Conservation (phyloP, 1,140 invertebrate genomes). For the Eriosoma lanigerum region DNA sequence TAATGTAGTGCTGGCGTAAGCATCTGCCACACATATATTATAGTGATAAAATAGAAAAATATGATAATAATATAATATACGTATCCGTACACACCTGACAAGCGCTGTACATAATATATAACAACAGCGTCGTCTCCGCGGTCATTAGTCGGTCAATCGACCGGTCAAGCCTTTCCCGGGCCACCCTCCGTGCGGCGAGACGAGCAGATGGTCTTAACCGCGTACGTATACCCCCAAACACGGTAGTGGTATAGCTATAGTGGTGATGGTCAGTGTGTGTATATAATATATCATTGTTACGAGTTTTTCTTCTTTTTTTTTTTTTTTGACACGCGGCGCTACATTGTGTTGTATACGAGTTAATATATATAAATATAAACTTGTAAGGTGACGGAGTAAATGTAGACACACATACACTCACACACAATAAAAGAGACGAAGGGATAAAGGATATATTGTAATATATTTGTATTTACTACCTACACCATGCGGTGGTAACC, state of each 20-base stretch:
- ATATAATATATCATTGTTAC: no score
- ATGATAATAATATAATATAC: background rate
- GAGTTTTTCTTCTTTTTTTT: no score
- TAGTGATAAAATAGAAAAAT: background rate
- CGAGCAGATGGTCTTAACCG: conserved; percentile 32
- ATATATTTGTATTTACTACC: background rate
- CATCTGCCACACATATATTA: background rate
- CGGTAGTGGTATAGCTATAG: background rate
- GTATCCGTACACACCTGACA: conserved; percentile 17
- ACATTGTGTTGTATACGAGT: no score
- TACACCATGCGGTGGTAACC: background rate
- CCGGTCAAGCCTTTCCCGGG: conserved; percentile 43
- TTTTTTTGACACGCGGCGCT: background rate
- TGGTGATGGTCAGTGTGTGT: background rate
- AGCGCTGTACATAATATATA: background rate
- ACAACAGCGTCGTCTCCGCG: conserved; percentile 4
- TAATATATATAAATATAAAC: background rate
- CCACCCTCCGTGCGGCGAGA: conserved; percentile 28
- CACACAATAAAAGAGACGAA: background rate
- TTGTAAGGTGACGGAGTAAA: background rate
- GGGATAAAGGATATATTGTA: background rate
- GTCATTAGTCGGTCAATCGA: conserved; percentile 51
- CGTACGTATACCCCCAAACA: background rate
- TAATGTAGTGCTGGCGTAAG: background rate
- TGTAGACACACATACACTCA: background rate